Percentiles rank a stretch among this genome's conserved stretches.
Conservation (phyloP, 2,113 vertebrate genomes). For the Chloropsis cyanopogon region DNA sequence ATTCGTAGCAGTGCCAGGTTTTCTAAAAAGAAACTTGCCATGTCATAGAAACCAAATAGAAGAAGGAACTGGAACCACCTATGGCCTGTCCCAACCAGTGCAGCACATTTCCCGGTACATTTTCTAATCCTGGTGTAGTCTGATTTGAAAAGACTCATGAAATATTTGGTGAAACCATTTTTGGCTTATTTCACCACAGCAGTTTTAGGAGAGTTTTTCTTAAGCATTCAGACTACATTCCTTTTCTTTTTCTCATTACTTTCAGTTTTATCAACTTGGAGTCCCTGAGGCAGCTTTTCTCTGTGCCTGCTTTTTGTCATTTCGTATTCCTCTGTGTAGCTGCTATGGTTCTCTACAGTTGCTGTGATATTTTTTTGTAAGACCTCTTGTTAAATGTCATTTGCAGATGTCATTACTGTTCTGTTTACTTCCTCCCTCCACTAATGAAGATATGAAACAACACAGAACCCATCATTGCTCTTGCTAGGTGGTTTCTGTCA, state of each 20-base stretch:
- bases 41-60: neutral
- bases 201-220: neutral
- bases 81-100: neutral
- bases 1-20: neutral
- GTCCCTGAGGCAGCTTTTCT: neutral
- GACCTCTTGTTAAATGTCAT: constrained; percentile 12
- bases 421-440: neutral
- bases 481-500: neutral
- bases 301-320: neutral
- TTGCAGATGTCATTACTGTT: constrained; percentile 32
- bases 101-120: neutral
- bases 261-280: neutral
- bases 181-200: neutral
- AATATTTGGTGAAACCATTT: too few species aligned
- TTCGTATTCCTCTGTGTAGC: neutral
- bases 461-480: neutral
- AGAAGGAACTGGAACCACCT: neutral
- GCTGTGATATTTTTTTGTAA: neutral
- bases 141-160: neutral
- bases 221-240: neutral
- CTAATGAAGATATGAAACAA: constrained; percentile 32
- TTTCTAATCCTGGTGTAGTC: neutral
- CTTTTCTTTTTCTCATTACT: neutral
- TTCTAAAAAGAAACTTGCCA: neutral
- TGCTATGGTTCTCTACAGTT: neutral